A percentile compares a stretch with the other conserved stretches of the same genome.
Conservation (phyloP, 1,140 invertebrate genomes). For the Zophobas atratus region DNA sequence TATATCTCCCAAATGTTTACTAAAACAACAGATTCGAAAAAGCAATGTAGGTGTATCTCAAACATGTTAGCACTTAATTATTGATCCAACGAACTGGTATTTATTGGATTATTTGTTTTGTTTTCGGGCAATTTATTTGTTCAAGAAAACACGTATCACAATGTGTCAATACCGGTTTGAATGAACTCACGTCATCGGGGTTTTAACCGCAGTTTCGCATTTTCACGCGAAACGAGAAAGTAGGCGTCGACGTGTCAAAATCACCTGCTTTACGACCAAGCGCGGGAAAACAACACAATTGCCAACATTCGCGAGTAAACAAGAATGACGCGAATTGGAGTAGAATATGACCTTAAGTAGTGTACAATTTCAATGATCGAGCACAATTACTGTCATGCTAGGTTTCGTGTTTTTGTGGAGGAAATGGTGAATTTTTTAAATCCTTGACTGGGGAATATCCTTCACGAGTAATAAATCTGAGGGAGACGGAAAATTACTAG, state of each 20-base stretch:
- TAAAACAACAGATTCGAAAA: too few species aligned
- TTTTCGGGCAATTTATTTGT: too few species aligned
- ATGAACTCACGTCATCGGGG: not conserved
- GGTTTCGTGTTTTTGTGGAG: not conserved
- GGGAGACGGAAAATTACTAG: not conserved
- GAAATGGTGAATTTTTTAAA: not conserved
- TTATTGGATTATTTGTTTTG: too few species aligned
- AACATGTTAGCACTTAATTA: too few species aligned
- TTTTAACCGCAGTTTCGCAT: not conserved
- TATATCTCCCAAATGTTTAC: too few species aligned
- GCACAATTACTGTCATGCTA: slow-evolving; percentile 4
- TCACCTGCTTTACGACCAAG: not conserved
- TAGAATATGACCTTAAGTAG: not conserved
- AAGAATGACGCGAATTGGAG: not conserved
- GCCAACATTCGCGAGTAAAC: not conserved
- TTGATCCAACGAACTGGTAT: too few species aligned
- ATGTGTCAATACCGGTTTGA: not conserved
- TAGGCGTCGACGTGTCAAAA: not conserved
- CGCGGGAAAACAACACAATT: not conserved
- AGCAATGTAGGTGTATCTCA: too few species aligned
- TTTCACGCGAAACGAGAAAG: not conserved
- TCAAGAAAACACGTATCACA: not conserved
- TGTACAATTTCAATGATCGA: slow-evolving; percentile 1
- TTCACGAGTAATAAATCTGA: not conserved
- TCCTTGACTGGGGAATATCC: not conserved